A percentile compares a stretch with the other conserved stretches of the same genome.
phyloP scores from a whole-genome alignment of 2,797 vertebrate genomes.

The Macropodus opercularis region DNA sequence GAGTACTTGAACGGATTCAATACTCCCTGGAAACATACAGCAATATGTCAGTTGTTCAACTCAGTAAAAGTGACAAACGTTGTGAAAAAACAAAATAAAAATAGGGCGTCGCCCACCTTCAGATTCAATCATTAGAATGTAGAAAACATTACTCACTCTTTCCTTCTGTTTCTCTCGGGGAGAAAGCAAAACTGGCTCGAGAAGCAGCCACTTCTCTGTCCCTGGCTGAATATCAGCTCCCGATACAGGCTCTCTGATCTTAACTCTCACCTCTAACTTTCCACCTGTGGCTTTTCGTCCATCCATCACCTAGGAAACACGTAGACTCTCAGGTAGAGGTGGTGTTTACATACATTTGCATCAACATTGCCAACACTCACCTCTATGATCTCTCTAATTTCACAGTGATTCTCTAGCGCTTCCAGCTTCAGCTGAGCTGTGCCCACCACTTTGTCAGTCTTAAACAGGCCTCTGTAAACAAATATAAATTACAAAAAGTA shows the following conservation, averaged over 20 bases:
- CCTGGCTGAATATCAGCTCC: constrained; percentile 84
- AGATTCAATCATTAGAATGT: no score
- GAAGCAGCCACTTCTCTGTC: constrained; percentile 90
- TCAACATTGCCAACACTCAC: constrained; percentile 59
- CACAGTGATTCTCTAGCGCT: constrained; percentile 85
- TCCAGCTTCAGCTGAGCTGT: constrained; percentile 90
- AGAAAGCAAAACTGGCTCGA: constrained; percentile 77
- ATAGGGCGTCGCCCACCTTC: no score
- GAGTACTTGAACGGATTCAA: no score
- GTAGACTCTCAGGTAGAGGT: neutral
- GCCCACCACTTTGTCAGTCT: constrained; percentile 87
- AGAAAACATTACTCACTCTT: constrained; percentile 55
- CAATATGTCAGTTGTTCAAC: no score
- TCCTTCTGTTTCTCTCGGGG: constrained; percentile 77
- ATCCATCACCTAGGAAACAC: constrained; percentile 83
- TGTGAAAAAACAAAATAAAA: no score
- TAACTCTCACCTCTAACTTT: constrained; percentile 87
- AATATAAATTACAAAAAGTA: constrained; percentile 10
- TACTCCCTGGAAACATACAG: no score
- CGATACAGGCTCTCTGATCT: constrained; percentile 87
- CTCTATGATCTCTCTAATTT: constrained; percentile 88
- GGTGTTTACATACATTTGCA: neutral
- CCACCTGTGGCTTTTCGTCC: constrained; percentile 90
- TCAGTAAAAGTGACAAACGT: no score
- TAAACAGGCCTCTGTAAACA: constrained; percentile 86